Evolutionary conservation across 2,888 invertebrate species (phyloP).

Genomic region (Onchidella celtica): DNA sequence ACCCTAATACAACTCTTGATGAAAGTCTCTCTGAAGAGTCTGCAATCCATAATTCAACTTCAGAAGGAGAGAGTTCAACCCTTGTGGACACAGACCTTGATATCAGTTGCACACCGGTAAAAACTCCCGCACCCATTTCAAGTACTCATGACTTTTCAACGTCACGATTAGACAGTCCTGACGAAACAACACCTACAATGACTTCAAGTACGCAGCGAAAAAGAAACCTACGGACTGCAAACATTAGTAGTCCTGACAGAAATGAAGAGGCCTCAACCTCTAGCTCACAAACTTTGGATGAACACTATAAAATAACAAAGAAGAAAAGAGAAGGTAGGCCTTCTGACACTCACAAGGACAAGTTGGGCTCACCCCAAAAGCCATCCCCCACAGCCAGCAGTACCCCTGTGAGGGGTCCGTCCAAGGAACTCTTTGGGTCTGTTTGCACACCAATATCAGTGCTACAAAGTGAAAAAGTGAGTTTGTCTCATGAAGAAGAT

Average conservation of each 20-base stretch:
- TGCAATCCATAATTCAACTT: background rate
- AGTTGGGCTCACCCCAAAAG: background rate
- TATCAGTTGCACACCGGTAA: background rate
- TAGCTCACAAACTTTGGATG: slow-evolving; percentile 8
- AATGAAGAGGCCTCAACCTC: background rate
- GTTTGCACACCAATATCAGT: slow-evolving; percentile 53
- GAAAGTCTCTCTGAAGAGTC: background rate
- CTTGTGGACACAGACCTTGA: slow-evolving; percentile 35
- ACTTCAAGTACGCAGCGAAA: background rate
- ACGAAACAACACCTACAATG: background rate
- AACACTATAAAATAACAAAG: slow-evolving; percentile 23
- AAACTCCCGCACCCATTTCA: background rate
- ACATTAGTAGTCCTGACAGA: background rate
- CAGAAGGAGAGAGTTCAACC: slow-evolving; percentile 16
- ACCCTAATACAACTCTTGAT: background rate
- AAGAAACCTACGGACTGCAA: slow-evolving; percentile 17
- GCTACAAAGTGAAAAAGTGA: too few species aligned
- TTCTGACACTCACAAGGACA: background rate
- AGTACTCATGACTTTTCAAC: background rate
- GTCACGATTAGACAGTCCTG: background rate
- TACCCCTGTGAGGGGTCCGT: slow-evolving; percentile 54
- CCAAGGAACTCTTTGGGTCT: slow-evolving; percentile 58
- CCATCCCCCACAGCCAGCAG: slow-evolving; percentile 38
- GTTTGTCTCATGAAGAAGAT: background rate
- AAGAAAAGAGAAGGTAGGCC: background rate